A percentile compares a stretch with the other conserved stretches of the same genome.
Conservation (phyloP, 2,888 invertebrate species). For the Apoda limacodes region DNA sequence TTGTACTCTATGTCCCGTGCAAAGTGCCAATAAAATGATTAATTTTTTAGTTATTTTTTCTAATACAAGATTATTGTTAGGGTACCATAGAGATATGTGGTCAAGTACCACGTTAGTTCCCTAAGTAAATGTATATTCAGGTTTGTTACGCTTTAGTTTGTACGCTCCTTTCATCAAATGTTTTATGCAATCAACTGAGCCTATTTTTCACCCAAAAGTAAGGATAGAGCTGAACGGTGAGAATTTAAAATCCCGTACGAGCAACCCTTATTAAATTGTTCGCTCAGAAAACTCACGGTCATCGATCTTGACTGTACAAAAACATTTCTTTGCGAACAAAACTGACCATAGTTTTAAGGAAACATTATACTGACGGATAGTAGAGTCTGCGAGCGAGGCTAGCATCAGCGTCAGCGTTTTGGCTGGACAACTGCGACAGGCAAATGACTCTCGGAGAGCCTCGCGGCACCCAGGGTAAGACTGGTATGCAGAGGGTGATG, state of each 20-base stretch:
- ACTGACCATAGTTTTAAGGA: constrained; percentile 15
- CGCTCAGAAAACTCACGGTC: constrained; percentile 10
- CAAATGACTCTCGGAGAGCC: constrained; percentile 16
- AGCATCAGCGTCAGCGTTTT: constrained; percentile 12
- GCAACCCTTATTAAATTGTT: constrained; percentile 13
- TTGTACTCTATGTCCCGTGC: constrained; percentile 20
- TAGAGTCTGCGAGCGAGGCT: constrained; percentile 16
- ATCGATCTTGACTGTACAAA: constrained; percentile 1
- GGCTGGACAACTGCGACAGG: constrained; percentile 5
- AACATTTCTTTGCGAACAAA: constrained; percentile 8
- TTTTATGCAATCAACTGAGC: constrained; percentile 17
- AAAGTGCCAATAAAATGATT: constrained; percentile 19
- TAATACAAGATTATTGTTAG: constrained; percentile 4
- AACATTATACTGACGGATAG: constrained; percentile 12
- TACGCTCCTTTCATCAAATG: constrained; percentile 22
- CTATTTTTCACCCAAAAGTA: constrained; percentile 18
- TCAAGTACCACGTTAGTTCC: constrained; percentile 22
- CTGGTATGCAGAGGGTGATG: constrained; percentile 11
- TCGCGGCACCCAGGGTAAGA: constrained; percentile 22
- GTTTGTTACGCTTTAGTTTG: constrained; percentile 19
- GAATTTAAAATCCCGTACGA: constrained; percentile 17
- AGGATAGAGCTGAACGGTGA: constrained; percentile 17
- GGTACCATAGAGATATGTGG: constrained; percentile 16
- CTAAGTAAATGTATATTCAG: constrained; percentile 24
- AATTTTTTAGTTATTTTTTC: constrained; percentile 17